A percentile compares a stretch with the other conserved stretches of the same genome.
Evolutionary conservation across 2,797 vertebrate species (phyloP).

Genomic region (Amphiprion clarkii): DNA sequence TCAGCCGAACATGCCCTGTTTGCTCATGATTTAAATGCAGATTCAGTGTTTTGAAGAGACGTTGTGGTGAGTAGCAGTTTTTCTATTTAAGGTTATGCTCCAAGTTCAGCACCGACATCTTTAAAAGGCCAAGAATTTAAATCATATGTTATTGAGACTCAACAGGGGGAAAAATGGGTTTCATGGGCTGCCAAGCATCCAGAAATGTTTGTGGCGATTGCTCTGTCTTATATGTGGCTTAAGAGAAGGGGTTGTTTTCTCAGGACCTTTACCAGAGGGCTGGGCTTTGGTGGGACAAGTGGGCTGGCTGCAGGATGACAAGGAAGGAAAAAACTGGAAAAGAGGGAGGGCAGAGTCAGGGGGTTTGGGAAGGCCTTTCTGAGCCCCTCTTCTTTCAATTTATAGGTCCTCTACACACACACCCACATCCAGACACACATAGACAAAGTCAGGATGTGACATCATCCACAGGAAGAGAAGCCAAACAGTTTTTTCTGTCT

Average conservation of each 20-base stretch:
- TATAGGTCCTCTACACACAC: conserved; percentile 75
- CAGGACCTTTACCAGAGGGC: conserved; percentile 72
- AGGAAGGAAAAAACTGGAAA: conserved; percentile 39
- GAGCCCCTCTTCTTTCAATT: conserved; percentile 71
- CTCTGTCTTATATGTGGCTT: conserved; percentile 64
- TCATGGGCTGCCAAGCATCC: conserved; percentile 61
- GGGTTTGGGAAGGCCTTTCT: conserved; percentile 63
- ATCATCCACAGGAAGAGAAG: conserved; percentile 88
- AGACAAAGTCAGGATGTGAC: conserved; percentile 94
- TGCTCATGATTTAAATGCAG: conserved; percentile 33
- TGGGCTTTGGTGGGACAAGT: conserved; percentile 52
- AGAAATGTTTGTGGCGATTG: conserved; percentile 72
- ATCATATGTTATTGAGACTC: conserved; percentile 70
- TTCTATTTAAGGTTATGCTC: conserved; percentile 37
- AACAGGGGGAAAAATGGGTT: conserved; percentile 23
- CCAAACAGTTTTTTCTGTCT: conserved; percentile 77
- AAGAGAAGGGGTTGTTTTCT: conserved; percentile 69
- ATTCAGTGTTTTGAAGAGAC: conserved; percentile 13
- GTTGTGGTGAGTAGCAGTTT: conserved; percentile 17
- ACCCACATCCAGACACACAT: conserved; percentile 53
- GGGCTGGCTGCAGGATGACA: conserved; percentile 59
- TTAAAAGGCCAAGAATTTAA: conserved; percentile 76
- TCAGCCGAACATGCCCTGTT: conserved; percentile 28
- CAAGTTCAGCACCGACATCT: conserved; percentile 54
- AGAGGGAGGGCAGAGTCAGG: conserved; percentile 49